Evolutionary conservation across 2,888 invertebrate species (phyloP).

Genomic region (Melanchra persicariae): DNA sequence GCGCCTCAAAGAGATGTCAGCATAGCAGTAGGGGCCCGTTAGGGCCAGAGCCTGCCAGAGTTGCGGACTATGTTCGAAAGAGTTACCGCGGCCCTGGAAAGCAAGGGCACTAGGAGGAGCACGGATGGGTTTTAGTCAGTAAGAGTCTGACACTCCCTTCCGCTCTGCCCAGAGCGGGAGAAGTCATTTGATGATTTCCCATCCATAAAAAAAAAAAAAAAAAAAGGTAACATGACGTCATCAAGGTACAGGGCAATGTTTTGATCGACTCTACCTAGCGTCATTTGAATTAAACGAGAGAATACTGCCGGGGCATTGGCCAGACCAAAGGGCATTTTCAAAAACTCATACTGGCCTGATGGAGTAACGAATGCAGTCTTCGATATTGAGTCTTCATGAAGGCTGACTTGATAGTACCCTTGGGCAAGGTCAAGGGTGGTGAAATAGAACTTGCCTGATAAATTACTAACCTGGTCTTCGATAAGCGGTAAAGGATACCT

Average conservation of each 20-base stretch:
- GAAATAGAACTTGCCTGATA: background rate
- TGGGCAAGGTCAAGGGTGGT: background rate
- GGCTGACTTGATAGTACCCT: background rate
- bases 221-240: background rate
- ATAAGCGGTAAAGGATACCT: background rate
- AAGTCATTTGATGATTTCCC: too few relatives aligned
- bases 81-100: too few relatives aligned
- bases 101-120: too few relatives aligned
- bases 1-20: too few relatives aligned
- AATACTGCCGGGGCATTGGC: background rate
- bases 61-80: too few relatives aligned
- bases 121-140: too few relatives aligned
- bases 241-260: constrained; percentile 2
- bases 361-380: constrained; percentile 5
- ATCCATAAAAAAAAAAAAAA: too few relatives aligned
- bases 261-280: background rate
- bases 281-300: background rate
- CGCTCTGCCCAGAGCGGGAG: too few relatives aligned
- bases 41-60: too few relatives aligned
- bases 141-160: too few relatives aligned
- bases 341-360: constrained; percentile 6
- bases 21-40: too few relatives aligned
- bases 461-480: constrained; percentile 8
- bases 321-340: constrained; percentile 2
- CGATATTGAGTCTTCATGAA: background rate